Conservation (phyloP, 2,888 invertebrate genomes). For the Epinotia demarniana region DNA sequence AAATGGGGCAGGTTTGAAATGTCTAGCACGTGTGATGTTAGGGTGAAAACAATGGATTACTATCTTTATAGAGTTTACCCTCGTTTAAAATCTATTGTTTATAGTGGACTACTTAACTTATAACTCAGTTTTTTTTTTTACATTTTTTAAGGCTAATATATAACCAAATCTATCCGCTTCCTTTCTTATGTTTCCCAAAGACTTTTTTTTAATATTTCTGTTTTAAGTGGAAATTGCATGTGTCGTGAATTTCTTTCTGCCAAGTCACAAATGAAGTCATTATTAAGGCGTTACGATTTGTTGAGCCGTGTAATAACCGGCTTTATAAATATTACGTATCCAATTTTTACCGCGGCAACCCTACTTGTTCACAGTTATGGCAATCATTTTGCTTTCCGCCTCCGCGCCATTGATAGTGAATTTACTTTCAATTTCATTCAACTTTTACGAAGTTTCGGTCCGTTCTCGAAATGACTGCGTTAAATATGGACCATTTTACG, state of each 20-base stretch:
- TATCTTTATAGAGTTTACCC: background rate
- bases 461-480: background rate
- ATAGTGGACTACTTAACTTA: too few species aligned
- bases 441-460: conserved; percentile 36
- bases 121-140: too few species aligned
- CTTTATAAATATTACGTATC: background rate
- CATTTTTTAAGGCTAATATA: too few species aligned
- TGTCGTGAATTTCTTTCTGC: too few species aligned
- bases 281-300: background rate
- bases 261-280: background rate
- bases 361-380: conserved; percentile 44
- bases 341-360: conserved; percentile 32
- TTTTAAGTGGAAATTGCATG: too few species aligned
- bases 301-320: background rate
- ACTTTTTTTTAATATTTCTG: too few species aligned
- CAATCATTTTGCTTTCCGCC: conserved; percentile 55
- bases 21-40: conserved; percentile 23
- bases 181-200: too few species aligned
- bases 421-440: conserved; percentile 64
- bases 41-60: background rate
- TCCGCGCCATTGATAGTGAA: conserved; percentile 53
- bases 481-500: conserved; percentile 36
- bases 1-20: conserved; percentile 56
- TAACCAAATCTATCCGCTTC: too few species aligned
- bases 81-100: too few species aligned